Percentiles rank a stretch among this genome's conserved stretches.
Evolutionary conservation across 2,113 vertebrate genomes (phyloP).

Genomic region (Thomomys bottae): DNA sequence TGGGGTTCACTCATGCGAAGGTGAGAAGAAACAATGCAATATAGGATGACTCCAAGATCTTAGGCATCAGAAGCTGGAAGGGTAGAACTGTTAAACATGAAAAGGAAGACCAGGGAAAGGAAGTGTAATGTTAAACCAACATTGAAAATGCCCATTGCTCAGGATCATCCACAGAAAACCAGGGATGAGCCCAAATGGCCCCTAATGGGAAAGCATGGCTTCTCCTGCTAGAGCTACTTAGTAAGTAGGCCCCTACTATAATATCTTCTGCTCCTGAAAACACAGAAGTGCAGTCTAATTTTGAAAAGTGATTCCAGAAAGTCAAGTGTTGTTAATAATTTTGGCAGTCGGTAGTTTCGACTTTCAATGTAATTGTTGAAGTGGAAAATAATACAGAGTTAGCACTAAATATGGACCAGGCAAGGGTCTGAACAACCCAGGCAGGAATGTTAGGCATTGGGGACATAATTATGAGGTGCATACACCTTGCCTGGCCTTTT

Average conservation of each 20-base stretch:
- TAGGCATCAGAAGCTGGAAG: neutral
- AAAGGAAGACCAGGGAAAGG: neutral
- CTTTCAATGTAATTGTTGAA: neutral
- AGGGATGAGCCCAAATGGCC: neutral
- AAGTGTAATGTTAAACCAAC: neutral
- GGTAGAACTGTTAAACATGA: neutral
- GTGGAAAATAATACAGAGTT: conserved; percentile 4
- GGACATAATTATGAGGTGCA: conserved; percentile 26
- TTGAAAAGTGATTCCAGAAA: conserved; percentile 35
- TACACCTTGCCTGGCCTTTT: conserved; percentile 18
- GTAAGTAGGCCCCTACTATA: neutral
- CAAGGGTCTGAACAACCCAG: neutral
- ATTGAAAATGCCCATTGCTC: neutral
- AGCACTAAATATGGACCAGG: neutral
- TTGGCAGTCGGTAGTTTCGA: neutral
- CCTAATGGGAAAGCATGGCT: neutral
- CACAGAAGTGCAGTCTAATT: neutral
- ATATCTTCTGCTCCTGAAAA: conserved; percentile 9
- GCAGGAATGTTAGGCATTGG: neutral
- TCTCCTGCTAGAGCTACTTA: neutral
- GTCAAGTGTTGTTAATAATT: neutral
- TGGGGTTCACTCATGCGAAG: neutral
- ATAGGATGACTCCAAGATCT: neutral
- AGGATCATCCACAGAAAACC: neutral
- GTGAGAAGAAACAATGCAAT: neutral